Percentiles rank a stretch among this genome's conserved stretches.
Evolutionary conservation across 1,140 invertebrate genomes (phyloP).

Genomic region (Bicyclus anynana): DNA sequence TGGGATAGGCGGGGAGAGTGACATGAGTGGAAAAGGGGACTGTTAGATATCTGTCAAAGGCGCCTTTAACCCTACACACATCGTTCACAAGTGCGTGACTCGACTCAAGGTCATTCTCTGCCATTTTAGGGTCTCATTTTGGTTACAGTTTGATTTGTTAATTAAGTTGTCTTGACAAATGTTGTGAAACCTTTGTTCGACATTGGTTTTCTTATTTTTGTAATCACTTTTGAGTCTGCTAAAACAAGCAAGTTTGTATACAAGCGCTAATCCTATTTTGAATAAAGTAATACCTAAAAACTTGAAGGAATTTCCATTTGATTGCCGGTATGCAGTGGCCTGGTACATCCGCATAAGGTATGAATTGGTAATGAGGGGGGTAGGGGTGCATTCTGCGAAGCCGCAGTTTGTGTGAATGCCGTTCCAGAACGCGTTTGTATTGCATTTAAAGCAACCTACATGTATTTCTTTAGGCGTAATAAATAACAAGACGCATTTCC

Average conservation of each 20-base stretch:
- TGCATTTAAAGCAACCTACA: conserved; percentile 26
- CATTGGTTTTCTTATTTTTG: too few relatives aligned
- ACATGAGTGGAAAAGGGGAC: too few relatives aligned
- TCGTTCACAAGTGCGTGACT: too few relatives aligned
- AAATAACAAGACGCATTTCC: conserved; percentile 12
- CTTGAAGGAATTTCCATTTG: conserved; percentile 14
- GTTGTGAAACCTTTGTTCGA: too few relatives aligned
- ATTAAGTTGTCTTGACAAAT: too few relatives aligned
- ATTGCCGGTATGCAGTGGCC: conserved; percentile 28
- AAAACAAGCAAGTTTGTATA: neutral
- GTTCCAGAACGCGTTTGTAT: conserved; percentile 30
- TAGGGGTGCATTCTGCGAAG: conserved; percentile 43
- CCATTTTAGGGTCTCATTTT: too few relatives aligned
- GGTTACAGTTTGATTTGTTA: too few relatives aligned
- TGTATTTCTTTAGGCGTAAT: conserved; percentile 20
- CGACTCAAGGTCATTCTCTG: too few relatives aligned
- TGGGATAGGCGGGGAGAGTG: too few relatives aligned
- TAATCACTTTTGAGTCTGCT: too few relatives aligned
- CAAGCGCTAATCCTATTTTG: neutral
- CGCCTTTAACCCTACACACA: too few relatives aligned
- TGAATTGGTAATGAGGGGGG: conserved; percentile 53
- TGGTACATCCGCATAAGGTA: conserved; percentile 41
- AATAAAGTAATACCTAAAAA: conserved; percentile 13
- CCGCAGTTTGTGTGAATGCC: conserved; percentile 33
- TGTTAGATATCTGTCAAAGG: too few relatives aligned